Percentiles rank a stretch among this genome's conserved stretches.
Evolutionary conservation across 2,888 invertebrate genomes (phyloP).

Genomic region (Sarcophaga subvicina): DNA sequence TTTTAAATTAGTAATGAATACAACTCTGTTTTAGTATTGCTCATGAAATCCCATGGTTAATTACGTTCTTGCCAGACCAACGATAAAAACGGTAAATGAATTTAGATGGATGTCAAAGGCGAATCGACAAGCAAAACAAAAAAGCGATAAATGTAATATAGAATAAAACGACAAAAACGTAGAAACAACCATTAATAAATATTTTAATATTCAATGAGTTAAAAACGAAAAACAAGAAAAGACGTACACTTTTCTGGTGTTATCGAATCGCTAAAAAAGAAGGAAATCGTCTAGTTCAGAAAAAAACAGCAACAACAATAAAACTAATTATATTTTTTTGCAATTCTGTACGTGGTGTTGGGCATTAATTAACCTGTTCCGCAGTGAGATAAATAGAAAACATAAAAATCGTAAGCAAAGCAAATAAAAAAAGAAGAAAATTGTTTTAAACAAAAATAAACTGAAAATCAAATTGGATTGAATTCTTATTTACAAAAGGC

Average conservation of each 20-base stretch:
- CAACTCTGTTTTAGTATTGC: too few relatives aligned
- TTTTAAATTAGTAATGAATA: too few relatives aligned
- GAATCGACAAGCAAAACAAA: conserved; percentile 14
- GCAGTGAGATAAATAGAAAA: not conserved
- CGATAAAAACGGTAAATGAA: too few relatives aligned
- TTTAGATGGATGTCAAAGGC: not conserved
- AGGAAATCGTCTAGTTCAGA: conserved; percentile 25
- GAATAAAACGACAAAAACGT: not conserved
- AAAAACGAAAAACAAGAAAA: conserved; percentile 1
- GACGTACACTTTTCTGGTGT: not conserved
- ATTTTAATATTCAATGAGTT: not conserved
- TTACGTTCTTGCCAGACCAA: too few relatives aligned
- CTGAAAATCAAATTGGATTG: conserved; percentile 1
- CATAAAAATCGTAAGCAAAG: too few relatives aligned
- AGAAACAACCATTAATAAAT: not conserved
- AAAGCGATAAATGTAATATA: not conserved
- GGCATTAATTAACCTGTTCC: conserved; percentile 12
- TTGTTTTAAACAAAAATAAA: not conserved
- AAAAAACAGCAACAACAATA: not conserved
- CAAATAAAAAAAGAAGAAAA: too few relatives aligned
- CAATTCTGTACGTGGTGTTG: not conserved
- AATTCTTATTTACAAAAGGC: not conserved
- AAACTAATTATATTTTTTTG: conserved; percentile 10
- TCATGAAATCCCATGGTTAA: too few relatives aligned
- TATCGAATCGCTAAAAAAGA: not conserved